Evolutionary conservation across 2,888 invertebrate species (phyloP), one percentile per base, ranked within the genome.

Genomic region (Rambutsinella grinnellia): DNA sequence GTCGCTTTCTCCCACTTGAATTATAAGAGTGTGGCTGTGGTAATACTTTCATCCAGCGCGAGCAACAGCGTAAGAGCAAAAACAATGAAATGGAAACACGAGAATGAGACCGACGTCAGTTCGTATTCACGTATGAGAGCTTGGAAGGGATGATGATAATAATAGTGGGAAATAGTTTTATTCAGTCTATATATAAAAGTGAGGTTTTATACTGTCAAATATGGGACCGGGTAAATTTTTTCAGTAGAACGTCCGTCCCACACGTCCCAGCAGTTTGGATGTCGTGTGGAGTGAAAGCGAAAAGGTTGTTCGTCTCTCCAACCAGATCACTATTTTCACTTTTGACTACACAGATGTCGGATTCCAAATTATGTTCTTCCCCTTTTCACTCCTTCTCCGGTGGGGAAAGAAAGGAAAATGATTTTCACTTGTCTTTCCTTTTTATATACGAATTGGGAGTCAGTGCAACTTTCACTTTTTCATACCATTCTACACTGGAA

Each of bases 121-220:
- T 36, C 36, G 36, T 36, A 36, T 36, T 36, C 6, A 36, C 5
- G 36, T 36, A 13, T 36, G 36, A 36, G n/a, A n/a, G n/a, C n/a
- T n/a, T n/a, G n/a, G n/a, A n/a, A n/a, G n/a, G 5, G 23, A 46
- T 21, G 44, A 58, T 27, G 56, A 44, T 65, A 54, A 49, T 69
- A 53, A 47, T 44, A 46, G 60, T 68, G 58, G 47, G 58, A 49
- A 58, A 68, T 23, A 13, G 10, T 53, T 28, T 60, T 46, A 51
- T 60, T 60, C 36, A 36, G 36, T 5, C 6, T 13, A 49, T 44
- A 24, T 19, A 67, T 26, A 28, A 67, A 67, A 23, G 28, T 63
- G 65, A 58, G 49, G 57, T 66, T n/a, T 66, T 54, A 66, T 56
- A 67, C 47, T 65, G 65, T 65, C 65, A 65, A 65, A 67, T 46